Base-by-base conservation (phyloP, 1,140 invertebrate genomes). In the Cyclargus thomasi region DNA sequence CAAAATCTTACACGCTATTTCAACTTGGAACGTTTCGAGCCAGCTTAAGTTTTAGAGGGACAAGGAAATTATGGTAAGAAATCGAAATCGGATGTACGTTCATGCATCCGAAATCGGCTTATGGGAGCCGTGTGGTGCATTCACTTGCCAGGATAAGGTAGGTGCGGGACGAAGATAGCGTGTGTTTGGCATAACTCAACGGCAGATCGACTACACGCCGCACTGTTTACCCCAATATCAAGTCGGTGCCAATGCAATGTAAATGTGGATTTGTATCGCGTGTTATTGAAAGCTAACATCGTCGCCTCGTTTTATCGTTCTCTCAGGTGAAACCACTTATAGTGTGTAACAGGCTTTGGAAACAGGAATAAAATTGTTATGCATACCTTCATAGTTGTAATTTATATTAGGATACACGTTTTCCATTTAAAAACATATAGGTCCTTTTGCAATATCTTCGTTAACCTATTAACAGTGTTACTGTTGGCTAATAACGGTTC, bases 111-210 rank as follows among this genome's bases (percentile, higher is more conserved):
- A 76, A 81, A 80, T 74, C 76, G 74, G 81, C 78, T 85, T 80
- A 81, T 67, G 47, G 57, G 68, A 59, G 68, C 36, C 63, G 63
- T 68, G 72, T 69, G 70, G 68, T 67, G 39, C 69, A 65, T 55
- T 67, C 57, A 70, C 65, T 68, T 67, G 35, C 11, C 22, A 65
- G 76, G 76, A 78, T 79, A 77, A 80, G 76, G 69, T 78, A 83
- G 78, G 78, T 85, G 81, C 79, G 74, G 78, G 77, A 73, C 74
- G 72, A 53, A 66, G 82, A 85, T 85, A 83, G 73, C 77, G 67
- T 20, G 55, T 59, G 53, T 71, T 80, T 80, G 73, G 76, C 63
- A 75, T 74, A 80, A 76, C 72, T 77, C 74, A 74, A 47, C 55
- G 55, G 47, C 62, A 21, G 55, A 59, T 59, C 55, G 55, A 59